Evolutionary conservation across 1,140 invertebrate genomes (phyloP).

Genomic region (Cecropterus lyciades): DNA sequence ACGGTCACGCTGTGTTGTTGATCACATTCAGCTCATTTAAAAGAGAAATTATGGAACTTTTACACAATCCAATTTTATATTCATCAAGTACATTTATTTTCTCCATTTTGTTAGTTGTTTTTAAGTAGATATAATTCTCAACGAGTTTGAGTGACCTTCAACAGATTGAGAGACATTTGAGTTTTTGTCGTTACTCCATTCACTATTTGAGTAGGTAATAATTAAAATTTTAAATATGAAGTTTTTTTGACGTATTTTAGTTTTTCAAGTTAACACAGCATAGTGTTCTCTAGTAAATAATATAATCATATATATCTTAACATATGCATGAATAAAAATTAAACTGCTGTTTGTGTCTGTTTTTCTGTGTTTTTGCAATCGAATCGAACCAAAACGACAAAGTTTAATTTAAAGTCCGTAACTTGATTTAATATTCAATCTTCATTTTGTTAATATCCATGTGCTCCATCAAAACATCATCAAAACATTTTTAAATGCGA

Average conservation of each 20-base stretch:
- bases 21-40: slow-evolving; percentile 18
- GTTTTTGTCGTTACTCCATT: slow-evolving; percentile 14
- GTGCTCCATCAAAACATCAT: too few species aligned
- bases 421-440: too few species aligned
- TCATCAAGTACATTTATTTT: neutral
- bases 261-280: neutral
- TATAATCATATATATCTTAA: neutral
- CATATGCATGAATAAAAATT: too few species aligned
- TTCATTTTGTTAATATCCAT: too few species aligned
- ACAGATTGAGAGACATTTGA: too few species aligned
- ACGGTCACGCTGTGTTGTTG: slow-evolving; percentile 16
- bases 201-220: slow-evolving; percentile 6
- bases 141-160: slow-evolving; percentile 8
- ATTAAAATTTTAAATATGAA: neutral
- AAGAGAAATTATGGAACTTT: slow-evolving; percentile 6
- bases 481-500: too few species aligned
- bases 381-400: too few species aligned
- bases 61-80: neutral
- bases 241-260: neutral
- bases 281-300: neutral
- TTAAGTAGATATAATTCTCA: slow-evolving; percentile 3
- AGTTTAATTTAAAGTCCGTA: too few species aligned
- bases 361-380: too few species aligned
- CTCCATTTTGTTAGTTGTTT: slow-evolving; percentile 1
- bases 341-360: too few species aligned